Percentiles rank a stretch among this genome's conserved stretches.
These are phyloP conservation scores for Pocota personata DNA, from an alignment of 2,888 invertebrate genomes.

Conservation along the genomic window DNA sequence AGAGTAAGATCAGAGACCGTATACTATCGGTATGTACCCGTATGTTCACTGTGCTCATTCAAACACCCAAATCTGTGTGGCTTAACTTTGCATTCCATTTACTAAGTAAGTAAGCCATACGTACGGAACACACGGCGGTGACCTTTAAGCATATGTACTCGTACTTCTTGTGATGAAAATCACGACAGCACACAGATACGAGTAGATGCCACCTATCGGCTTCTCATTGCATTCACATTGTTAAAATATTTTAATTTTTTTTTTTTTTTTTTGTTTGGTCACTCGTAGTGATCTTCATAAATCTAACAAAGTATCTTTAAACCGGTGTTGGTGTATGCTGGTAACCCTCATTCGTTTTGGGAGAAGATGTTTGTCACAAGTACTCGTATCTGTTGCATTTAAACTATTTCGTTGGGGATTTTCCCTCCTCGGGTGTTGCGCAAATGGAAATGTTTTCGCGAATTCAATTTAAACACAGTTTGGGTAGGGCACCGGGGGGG, in stretches of 20 bases:
- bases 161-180: slow-evolving; percentile 72
- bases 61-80: slow-evolving; percentile 64
- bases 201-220: slow-evolving; percentile 48
- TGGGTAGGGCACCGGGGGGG: neutral
- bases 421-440: slow-evolving; percentile 59
- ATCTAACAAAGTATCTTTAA: slow-evolving; percentile 55
- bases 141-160: slow-evolving; percentile 72
- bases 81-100: slow-evolving; percentile 61
- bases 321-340: slow-evolving; percentile 58
- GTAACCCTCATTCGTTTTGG: slow-evolving; percentile 64
- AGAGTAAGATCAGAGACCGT: slow-evolving; percentile 54
- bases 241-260: slow-evolving; percentile 14
- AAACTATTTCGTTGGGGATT: slow-evolving; percentile 65
- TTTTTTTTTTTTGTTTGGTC: slow-evolving; percentile 50
- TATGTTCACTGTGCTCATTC: slow-evolving; percentile 33
- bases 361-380: slow-evolving; percentile 67
- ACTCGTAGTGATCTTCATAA: slow-evolving; percentile 71
- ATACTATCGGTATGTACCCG: slow-evolving; percentile 29
- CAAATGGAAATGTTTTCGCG: slow-evolving; percentile 64
- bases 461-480: slow-evolving; percentile 51
- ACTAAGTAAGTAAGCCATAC: slow-evolving; percentile 55
- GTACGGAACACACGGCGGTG: slow-evolving; percentile 46
- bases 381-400: slow-evolving; percentile 63
- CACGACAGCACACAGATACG: slow-evolving; percentile 58
- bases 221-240: slow-evolving; percentile 40